Percentiles rank a stretch among this genome's conserved stretches.
These are phyloP conservation scores for Heloderma charlesbogerti DNA, from an alignment of 2,113 vertebrate genomes.

Conservation along the genomic window DNA sequence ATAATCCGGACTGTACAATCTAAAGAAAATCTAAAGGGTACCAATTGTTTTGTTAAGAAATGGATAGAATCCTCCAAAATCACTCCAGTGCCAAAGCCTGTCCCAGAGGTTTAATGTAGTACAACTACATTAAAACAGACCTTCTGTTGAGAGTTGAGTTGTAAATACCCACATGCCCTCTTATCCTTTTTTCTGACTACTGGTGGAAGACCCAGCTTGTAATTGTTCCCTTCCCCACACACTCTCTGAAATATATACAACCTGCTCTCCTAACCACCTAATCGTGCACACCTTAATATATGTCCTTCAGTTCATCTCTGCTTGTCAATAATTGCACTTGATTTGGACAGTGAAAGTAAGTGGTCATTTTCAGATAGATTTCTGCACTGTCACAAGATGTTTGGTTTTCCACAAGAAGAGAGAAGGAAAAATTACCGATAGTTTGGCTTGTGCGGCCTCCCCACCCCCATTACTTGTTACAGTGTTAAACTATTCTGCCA, in stretches of 20 bases:
- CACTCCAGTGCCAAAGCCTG: background rate
- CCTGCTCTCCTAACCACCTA: background rate
- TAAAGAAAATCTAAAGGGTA: background rate
- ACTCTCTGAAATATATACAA: background rate
- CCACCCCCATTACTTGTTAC: background rate
- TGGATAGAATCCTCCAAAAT: background rate
- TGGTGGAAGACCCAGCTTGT: background rate
- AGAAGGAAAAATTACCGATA: background rate
- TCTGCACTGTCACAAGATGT: background rate
- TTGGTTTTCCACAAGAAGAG: background rate
- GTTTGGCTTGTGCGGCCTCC: background rate
- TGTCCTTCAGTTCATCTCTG: no score
- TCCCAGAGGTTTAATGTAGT: background rate
- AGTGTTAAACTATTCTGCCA: conserved; percentile 7
- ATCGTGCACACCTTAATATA: background rate
- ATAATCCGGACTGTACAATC: background rate
- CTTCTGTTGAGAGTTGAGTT: background rate
- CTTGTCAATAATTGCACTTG: background rate
- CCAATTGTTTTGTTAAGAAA: background rate
- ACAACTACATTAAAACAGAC: background rate
- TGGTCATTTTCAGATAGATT: background rate
- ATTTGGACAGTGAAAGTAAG: background rate
- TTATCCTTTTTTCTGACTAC: background rate
- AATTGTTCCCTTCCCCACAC: background rate
- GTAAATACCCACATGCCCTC: background rate